A percentile compares a stretch with the other conserved stretches of the same genome.
These are phyloP conservation scores for Glyptemys insculpta DNA, from an alignment of 2,797 vertebrate species.

Conservation along the genomic window DNA sequence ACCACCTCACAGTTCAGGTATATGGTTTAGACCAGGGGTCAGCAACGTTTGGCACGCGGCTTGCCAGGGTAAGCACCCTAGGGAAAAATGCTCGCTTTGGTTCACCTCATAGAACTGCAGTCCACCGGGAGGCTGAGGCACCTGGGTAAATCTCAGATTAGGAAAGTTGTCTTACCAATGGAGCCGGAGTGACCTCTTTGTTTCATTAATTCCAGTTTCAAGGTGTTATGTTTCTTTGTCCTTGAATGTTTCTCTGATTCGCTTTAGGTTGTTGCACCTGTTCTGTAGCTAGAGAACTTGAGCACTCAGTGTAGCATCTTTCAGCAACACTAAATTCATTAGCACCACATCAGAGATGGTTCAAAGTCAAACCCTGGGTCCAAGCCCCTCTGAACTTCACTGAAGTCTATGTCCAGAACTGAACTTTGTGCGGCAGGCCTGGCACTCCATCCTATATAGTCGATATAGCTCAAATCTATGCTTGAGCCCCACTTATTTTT, in stretches of 20 bases:
- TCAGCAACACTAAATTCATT: background rate
- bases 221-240: background rate
- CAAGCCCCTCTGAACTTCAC: background rate
- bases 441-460: background rate
- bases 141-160: accelerated
- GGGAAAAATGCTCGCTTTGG: background rate
- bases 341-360: background rate
- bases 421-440: background rate
- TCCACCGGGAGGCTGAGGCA: background rate
- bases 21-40: background rate
- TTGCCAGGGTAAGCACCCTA: too few species aligned
- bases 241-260: background rate
- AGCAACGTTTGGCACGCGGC: too few species aligned
- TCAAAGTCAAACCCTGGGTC: background rate
- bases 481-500: background rate
- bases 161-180: background rate
- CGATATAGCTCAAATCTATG: background rate
- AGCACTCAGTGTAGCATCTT: background rate
- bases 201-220: background rate
- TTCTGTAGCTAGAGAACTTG: accelerated
- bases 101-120: background rate
- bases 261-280: background rate
- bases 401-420: too few species aligned
- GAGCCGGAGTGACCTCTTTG: accelerated
- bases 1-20: background rate